Evolutionary conservation across 2,888 invertebrate species (phyloP).

Genomic region (Heliconius ismenius): DNA sequence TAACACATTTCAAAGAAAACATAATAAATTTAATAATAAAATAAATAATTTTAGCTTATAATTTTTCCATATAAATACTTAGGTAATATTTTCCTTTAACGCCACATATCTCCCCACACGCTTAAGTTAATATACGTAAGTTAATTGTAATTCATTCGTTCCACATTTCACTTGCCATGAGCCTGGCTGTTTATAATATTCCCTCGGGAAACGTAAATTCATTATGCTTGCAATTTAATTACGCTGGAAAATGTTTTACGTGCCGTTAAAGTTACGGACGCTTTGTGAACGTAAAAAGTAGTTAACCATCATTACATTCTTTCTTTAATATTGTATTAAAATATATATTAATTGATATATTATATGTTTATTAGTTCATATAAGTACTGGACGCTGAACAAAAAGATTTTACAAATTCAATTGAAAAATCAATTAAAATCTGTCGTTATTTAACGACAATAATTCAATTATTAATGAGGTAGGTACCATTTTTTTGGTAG

Average conservation of each 20-base stretch:
- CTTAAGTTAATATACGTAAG: slow-evolving; percentile 20
- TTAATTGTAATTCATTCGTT: slow-evolving; percentile 31
- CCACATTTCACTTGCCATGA: slow-evolving; percentile 34
- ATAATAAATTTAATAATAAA: not conserved
- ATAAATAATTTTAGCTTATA: not conserved
- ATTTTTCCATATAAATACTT: not conserved
- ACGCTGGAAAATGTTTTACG: slow-evolving; percentile 39
- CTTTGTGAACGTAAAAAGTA: slow-evolving; percentile 25
- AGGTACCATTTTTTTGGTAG: not conserved
- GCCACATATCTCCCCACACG: not conserved
- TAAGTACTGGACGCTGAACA: no score
- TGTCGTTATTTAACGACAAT: no score
- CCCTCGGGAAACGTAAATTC: slow-evolving; percentile 56
- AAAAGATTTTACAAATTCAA: no score
- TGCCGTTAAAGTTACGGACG: slow-evolving; percentile 35
- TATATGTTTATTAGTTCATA: no score
- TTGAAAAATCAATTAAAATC: no score
- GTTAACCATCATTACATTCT: not conserved
- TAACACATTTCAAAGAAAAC: not conserved
- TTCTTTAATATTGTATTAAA: not conserved
- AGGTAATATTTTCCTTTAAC: slow-evolving; percentile 2
- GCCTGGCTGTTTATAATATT: slow-evolving; percentile 39
- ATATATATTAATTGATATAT: not conserved
- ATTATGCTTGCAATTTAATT: slow-evolving; percentile 52
- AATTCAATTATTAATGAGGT: not conserved